Percentiles rank a stretch among this genome's conserved stretches.
Conservation (phyloP, 64 coral and sea anemone species). For the Pocillopora verrucosa region DNA sequence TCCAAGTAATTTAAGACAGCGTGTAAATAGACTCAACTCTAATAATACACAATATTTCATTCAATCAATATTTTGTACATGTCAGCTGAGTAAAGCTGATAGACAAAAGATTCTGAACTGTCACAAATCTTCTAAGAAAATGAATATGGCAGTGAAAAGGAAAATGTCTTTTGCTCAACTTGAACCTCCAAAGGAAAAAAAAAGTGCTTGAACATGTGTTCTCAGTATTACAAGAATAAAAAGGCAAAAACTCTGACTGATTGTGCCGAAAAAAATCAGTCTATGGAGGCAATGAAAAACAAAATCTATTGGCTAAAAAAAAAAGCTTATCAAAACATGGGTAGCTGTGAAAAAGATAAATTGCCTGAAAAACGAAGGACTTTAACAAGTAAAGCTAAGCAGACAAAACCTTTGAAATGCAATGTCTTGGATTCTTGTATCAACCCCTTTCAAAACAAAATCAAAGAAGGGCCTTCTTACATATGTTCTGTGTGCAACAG, state of each 20-base stretch:
- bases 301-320: background rate
- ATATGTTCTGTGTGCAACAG: slow-evolving; percentile 73
- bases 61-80: slow-evolving; percentile 56
- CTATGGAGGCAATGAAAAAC: slow-evolving; percentile 18
- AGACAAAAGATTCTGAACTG: slow-evolving; percentile 68
- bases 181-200: slow-evolving; percentile 67
- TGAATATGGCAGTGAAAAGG: slow-evolving; percentile 26
- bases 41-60: slow-evolving; percentile 52
- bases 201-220: slow-evolving; percentile 48
- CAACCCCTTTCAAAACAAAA: slow-evolving; percentile 57
- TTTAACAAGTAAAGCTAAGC: background rate
- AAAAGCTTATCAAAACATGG: background rate
- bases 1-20: slow-evolving; percentile 53
- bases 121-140: slow-evolving; percentile 61
- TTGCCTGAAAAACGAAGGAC: background rate
- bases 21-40: slow-evolving; percentile 34
- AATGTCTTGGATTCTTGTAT: slow-evolving; percentile 57
- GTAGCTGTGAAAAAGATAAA: slow-evolving; percentile 4
- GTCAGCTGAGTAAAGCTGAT: slow-evolving; percentile 43
- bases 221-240: slow-evolving; percentile 1
- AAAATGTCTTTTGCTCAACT: slow-evolving; percentile 58
- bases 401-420: background rate
- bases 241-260: background rate
- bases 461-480: slow-evolving; percentile 55
- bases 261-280: background rate